Evolutionary conservation across 2,113 vertebrate species (phyloP), one percentile per base, ranked within the genome.

Genomic region (Sus scrofa): DNA sequence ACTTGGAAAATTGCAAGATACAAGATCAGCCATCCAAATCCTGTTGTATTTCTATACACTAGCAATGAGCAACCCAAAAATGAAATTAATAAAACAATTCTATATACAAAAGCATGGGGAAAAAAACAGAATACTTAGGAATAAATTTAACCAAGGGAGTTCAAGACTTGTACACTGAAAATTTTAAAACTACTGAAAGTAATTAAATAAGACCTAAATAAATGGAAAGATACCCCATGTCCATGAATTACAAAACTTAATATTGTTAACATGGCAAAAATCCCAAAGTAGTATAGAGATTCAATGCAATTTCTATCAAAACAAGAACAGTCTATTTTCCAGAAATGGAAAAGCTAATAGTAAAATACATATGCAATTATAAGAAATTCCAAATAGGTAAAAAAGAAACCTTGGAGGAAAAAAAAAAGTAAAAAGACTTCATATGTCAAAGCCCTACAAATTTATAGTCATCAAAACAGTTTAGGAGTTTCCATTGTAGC

Each of bases 361-460:
- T 81, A 91, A 90, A 81, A 81, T 90, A 81, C 34, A 58, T 56
- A 68, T 5, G n/a, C 26, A 79, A 79, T 68, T 39, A 11, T 11
- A 79, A 68, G 50, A 81, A 68, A 91, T 91, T 27, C n/a, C n/a
- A 81, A 58, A n/a, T 70, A 91, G 34, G 20, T 54, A 56, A 7
- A 30, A 39, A 39, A 68, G 67, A 71, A 32, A 67, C 22, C 4
- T 78, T 68, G 24, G 44, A 32, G 14, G 27, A 20, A 9, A 68
- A 68, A 26, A 77, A 26, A 77, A 77, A 39, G 50, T 68, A 90
- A 34, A 52, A 90, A 90, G 18, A 79, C 62, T 90, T 54, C n/a
- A 67, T 67, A 79, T 90, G 56, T 79, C n/a, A 67, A 89, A 78
- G 56, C n/a, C 32, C 39, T 89, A 89, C n/a, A 65, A 77, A 89